Conservation (phyloP, 2,113 vertebrate species). For the Hippocampus guttulatus region DNA sequence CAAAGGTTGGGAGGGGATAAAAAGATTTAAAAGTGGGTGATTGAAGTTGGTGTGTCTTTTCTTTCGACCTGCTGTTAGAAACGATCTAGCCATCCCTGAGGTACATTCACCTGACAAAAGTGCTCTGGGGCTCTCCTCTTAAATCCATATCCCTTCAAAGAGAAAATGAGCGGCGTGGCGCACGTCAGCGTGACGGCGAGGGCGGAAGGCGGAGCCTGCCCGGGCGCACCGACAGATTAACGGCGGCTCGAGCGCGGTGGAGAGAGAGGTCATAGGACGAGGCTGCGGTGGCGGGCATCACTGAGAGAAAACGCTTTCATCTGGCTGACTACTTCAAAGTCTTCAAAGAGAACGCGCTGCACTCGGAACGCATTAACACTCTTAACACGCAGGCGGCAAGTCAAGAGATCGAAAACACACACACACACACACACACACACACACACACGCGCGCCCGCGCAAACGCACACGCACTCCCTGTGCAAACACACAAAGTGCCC, state of each 20-base stretch:
- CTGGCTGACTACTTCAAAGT: slow-evolving; percentile 44
- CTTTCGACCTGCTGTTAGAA: slow-evolving; percentile 25
- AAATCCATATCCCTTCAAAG: slow-evolving; percentile 56
- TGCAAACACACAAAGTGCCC: slow-evolving; percentile 23
- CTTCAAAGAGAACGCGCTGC: slow-evolving; percentile 71
- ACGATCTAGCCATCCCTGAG: slow-evolving; percentile 34
- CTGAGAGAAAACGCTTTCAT: slow-evolving; percentile 66
- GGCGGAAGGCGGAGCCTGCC: slow-evolving; percentile 11
- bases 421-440: slow-evolving; percentile 10
- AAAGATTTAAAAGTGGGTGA: neutral
- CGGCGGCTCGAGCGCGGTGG: slow-evolving; percentile 39
- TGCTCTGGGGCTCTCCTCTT: slow-evolving; percentile 46
- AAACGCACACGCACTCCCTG: too few species aligned
- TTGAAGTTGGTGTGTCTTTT: neutral
- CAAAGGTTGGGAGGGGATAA: neutral
- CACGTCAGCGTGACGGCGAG: slow-evolving; percentile 48
- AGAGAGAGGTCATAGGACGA: slow-evolving; percentile 28
- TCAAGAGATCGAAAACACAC: slow-evolving; percentile 42
- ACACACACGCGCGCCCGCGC: slow-evolving; percentile 6
- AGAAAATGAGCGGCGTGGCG: slow-evolving; percentile 40
- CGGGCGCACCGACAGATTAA: slow-evolving; percentile 37
- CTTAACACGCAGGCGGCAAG: slow-evolving; percentile 26
- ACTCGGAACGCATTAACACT: slow-evolving; percentile 46
- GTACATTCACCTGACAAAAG: slow-evolving; percentile 48
- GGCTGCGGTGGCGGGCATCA: slow-evolving; percentile 15